These are phyloP conservation scores for Oikopleura dioica DNA, from an alignment of 23 tunicate species.

Conservation along the genomic window DNA sequence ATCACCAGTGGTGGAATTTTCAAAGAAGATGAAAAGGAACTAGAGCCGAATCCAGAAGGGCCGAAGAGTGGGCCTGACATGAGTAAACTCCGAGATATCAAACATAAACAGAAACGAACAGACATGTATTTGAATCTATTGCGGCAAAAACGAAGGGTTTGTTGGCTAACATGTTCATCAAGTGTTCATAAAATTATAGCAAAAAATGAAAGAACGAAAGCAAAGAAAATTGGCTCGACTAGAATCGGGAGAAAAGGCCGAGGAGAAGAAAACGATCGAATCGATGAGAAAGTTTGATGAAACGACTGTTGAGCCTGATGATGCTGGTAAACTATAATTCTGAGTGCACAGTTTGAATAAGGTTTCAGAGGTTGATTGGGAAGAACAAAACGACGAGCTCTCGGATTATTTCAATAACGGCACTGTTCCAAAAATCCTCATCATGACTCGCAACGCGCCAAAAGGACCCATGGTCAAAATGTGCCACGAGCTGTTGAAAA, in stretches of 20 bases:
- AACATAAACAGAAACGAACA: slow-evolving; percentile 11
- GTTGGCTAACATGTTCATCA: too few species aligned
- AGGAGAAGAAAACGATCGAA: slow-evolving; percentile 58
- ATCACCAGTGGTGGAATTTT: neutral
- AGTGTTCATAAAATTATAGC: slow-evolving; percentile 30
- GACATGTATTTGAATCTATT: neutral
- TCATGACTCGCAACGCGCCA: slow-evolving; percentile 72
- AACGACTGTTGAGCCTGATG: slow-evolving; percentile 31
- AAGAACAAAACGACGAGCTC: slow-evolving; percentile 71
- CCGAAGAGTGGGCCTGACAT: neutral
- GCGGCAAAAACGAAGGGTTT: neutral
- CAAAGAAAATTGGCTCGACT: slow-evolving; percentile 35
- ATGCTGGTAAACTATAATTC: slow-evolving; percentile 6
- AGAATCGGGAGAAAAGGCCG: slow-evolving; percentile 68
- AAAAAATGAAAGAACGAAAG: slow-evolving; percentile 48
- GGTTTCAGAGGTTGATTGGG: slow-evolving; percentile 43
- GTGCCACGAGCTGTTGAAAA: slow-evolving; percentile 20
- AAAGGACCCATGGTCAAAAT: slow-evolving; percentile 18
- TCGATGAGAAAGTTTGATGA: slow-evolving; percentile 78
- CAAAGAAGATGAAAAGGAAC: neutral
- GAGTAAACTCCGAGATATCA: neutral
- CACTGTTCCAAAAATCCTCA: slow-evolving; percentile 41
- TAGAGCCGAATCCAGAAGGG: neutral
- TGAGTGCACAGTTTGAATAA: neutral
- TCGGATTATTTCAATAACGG: slow-evolving; percentile 41